phyloP scores from a whole-genome alignment of 2,113 vertebrate genomes.

The Corythornis cristatus region DNA sequence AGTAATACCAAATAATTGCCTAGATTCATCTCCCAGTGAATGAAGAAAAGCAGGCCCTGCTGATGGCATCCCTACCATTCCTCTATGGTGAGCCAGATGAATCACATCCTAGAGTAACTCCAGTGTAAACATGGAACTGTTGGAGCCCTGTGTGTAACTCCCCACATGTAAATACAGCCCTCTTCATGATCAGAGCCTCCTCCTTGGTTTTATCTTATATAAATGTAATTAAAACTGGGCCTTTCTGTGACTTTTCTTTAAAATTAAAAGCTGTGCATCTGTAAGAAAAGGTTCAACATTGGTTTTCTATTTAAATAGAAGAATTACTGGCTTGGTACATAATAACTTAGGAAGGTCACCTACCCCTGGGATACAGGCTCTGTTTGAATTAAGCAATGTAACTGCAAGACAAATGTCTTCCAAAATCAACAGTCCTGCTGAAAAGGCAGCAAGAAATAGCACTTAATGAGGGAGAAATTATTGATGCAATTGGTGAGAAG shows the following conservation, averaged over 20 bases:
- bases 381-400: conserved; percentile 57
- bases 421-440: conserved; percentile 30
- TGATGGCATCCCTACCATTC: neutral
- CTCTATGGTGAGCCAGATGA: neutral
- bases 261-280: neutral
- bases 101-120: neutral
- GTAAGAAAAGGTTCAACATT: neutral
- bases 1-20: neutral
- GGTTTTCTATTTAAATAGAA: neutral
- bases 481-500: neutral
- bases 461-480: neutral
- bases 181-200: neutral
- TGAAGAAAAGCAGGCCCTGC: neutral
- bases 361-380: neutral
- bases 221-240: neutral
- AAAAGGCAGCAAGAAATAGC: neutral
- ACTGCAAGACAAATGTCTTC: conserved; percentile 20
- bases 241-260: neutral
- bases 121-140: neutral
- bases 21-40: neutral
- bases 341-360: conserved; percentile 40
- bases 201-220: neutral
- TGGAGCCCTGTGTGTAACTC: neutral
- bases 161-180: neutral
- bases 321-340: neutral